These are phyloP conservation scores for Ctenopoma kingsleyae DNA, from an alignment of 2,797 vertebrate genomes.

Conservation along the genomic window DNA sequence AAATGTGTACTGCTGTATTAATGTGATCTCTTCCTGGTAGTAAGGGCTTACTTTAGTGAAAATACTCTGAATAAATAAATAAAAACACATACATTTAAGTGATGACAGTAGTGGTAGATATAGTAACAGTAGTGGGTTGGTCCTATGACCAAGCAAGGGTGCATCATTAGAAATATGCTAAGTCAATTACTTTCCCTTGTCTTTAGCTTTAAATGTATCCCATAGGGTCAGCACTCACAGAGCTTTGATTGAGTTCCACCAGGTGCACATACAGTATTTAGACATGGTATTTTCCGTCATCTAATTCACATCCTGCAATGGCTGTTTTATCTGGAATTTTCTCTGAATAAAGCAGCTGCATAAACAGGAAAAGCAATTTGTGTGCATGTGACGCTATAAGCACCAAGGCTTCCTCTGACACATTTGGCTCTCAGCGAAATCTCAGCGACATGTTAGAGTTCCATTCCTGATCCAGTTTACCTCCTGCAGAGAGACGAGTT, in stretches of 20 bases:
- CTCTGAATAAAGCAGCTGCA: slow-evolving; percentile 75
- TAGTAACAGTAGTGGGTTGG: neutral
- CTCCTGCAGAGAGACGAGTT: slow-evolving; percentile 52
- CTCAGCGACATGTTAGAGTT: slow-evolving; percentile 65
- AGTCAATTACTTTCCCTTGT: slow-evolving; percentile 33
- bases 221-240: slow-evolving; percentile 35
- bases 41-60: no score
- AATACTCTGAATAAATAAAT: no score
- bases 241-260: slow-evolving; percentile 62
- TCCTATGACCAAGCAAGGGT: slow-evolving; percentile 22
- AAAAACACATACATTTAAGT: neutral
- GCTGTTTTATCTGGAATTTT: slow-evolving; percentile 71
- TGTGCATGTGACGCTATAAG: slow-evolving; percentile 63
- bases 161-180: slow-evolving; percentile 47
- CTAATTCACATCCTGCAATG: slow-evolving; percentile 66
- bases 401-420: slow-evolving; percentile 55
- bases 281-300: slow-evolving; percentile 59
- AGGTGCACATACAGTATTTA: slow-evolving; percentile 70
- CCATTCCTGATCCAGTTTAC: slow-evolving; percentile 45
- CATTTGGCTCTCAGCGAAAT: slow-evolving; percentile 58
- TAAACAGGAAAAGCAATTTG: slow-evolving; percentile 80
- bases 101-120: neutral
- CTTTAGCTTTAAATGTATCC: slow-evolving; percentile 34
- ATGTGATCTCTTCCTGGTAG: no score
- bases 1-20: no score